A percentile compares a stretch with the other conserved stretches of the same genome.
Conservation (phyloP, 1,140 invertebrate genomes). For the Zaprionus ghesquierei region DNA sequence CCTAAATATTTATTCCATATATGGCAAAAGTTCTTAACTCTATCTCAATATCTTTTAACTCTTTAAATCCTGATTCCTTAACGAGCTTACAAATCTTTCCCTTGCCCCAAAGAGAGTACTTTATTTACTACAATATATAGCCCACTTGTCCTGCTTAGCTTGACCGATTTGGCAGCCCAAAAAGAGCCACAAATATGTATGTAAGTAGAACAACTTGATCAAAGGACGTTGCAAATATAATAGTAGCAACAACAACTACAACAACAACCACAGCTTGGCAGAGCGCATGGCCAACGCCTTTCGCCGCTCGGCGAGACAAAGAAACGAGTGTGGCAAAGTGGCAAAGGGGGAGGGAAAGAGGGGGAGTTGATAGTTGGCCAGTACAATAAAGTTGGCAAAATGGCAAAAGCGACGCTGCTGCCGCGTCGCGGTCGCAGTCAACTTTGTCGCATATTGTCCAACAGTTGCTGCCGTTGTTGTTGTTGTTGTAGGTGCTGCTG, state of each 20-base stretch:
- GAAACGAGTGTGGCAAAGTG: neutral
- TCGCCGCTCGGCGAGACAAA: conserved; percentile 22
- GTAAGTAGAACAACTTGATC: conserved; percentile 16
- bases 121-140: too few species aligned
- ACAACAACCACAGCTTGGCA: neutral
- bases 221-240: conserved; percentile 5
- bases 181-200: neutral
- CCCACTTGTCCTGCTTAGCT: neutral
- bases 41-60: too few species aligned
- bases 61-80: too few species aligned
- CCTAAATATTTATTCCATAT: too few species aligned
- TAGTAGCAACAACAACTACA: neutral
- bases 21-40: neutral
- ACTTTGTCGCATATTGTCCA: conserved; percentile 49
- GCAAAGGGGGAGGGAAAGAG: neutral
- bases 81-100: neutral
- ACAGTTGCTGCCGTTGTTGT: conserved; percentile 14
- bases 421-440: conserved; percentile 36
- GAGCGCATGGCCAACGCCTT: conserved; percentile 21
- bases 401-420: conserved; percentile 19
- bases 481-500: conserved; percentile 7
- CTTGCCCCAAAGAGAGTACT: neutral
- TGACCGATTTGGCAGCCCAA: neutral
- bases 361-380: neutral
- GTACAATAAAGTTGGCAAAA: conserved; percentile 34